phyloP scores from a whole-genome alignment of 1,140 invertebrate genomes.

The Maconellicoccus hirsutus region DNA sequence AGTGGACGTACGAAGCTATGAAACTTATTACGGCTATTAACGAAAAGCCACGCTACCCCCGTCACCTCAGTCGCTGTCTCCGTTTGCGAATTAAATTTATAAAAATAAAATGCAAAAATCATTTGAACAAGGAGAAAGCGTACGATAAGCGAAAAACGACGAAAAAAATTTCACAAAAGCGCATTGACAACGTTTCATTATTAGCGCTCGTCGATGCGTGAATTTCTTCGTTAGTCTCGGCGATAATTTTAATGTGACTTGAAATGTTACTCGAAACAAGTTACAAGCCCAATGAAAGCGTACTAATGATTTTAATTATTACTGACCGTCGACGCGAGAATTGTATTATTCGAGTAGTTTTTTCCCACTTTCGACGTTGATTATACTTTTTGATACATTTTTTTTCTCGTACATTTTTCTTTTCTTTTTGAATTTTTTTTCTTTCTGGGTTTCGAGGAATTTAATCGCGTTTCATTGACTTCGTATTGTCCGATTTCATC shows the following conservation, averaged over 20 bases:
- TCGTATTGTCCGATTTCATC: too few species aligned
- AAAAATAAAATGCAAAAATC: not conserved
- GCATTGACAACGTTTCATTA: not conserved
- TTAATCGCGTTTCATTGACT: too few species aligned
- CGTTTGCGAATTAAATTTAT: not conserved
- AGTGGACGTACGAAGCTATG: too few species aligned
- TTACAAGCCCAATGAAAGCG: not conserved
- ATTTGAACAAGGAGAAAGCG: too few species aligned
- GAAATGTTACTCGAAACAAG: not conserved
- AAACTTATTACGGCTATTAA: too few species aligned
- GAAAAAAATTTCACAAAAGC: too few species aligned
- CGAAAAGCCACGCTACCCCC: too few species aligned
- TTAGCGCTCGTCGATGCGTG: not conserved
- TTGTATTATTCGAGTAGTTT: not conserved
- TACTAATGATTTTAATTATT: conserved; percentile 5
- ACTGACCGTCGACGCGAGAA: not conserved
- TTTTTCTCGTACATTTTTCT: not conserved
- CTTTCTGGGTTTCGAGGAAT: too few species aligned
- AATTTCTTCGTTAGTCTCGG: not conserved
- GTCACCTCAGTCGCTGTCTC: too few species aligned
- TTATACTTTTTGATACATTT: not conserved
- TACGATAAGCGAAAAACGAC: not conserved
- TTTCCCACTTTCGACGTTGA: not conserved
- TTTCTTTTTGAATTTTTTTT: not conserved
- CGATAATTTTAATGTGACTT: not conserved